Base-by-base conservation (phyloP, 2,797 vertebrate species). In the Dipus sagitta region DNA sequence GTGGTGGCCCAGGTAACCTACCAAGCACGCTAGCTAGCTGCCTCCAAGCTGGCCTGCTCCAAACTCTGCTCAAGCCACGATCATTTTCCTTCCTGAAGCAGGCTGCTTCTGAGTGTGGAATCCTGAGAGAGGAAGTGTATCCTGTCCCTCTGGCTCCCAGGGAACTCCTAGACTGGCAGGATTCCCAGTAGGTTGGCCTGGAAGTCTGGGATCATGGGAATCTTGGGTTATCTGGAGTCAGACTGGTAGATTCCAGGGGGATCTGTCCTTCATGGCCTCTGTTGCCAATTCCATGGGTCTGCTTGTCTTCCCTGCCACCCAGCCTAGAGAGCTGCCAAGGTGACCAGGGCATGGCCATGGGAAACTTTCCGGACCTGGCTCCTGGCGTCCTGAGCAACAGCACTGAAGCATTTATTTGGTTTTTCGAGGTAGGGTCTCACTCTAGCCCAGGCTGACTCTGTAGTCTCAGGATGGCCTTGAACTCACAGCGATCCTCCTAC, bases 101-200 rank as follows among this genome's bases (percentile, higher is more conserved):
- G 81, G 34, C 62, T 88, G 15, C 62, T 67, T 86, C 89, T 7
- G 1, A 9, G 42, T 76, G 26, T n/a, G 75, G 26, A 58, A 62
- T 82, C 30, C 80, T 38, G 71, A 79, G 74, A 82, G 77, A 88
- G 95, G 94, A 95, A 96, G 54, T 88, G 5, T 5, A 85, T 95
- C 90, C 88, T 94, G 90, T 92, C 80, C 83, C 14, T 76, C 9
- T 12, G 28, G 42, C 68, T 93, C 88, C 90, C 89, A 90, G 93
- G 93, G 87, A 87, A 92, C 54, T 89, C 90, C 54, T 72, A 30
- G 68, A 72, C 58, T 88, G 82, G 88, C 91, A 78, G 84, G 58
- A 67, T 91, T 94, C 91, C 89, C 79, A 67, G 52, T 86, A 71
- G 74, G 34, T 65, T 92, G 92, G 86, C 34, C 84, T 79, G 42